Evolutionary conservation across 2,113 vertebrate species (phyloP), one percentile per base, ranked within the genome.

Genomic region (Rousettus leschenaultii): DNA sequence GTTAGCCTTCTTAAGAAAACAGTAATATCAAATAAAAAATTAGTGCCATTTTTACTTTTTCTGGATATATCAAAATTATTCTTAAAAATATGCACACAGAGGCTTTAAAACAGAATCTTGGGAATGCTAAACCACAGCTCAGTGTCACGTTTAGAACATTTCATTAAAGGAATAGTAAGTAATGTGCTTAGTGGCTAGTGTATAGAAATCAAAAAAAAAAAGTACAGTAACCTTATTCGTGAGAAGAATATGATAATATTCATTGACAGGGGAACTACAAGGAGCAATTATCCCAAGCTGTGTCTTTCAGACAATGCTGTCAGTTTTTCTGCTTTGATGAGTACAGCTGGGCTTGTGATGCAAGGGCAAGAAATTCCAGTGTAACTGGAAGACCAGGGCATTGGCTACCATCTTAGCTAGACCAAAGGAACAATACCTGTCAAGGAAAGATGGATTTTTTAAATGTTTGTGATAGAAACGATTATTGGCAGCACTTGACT

Each of bases 251-350:
- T n/a, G 91, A 88, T 97, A 97, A 98, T 97, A 94, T 95, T 98
- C 97, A 95, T 92, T 98, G 97, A 98, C 95, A 98, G 95, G 91
- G 91, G 61, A 98, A 89, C 91, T 98, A 94, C 91, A 96, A 97
- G 75, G 97, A 98, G 86, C 95, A 98, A 90, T 98, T 98, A 97
- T 98, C 97, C 97, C 96, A 98, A 98, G 97, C 97, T 98, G 97
- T 98, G 97, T 97, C 97, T 98, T 98, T 98, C 97, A 98, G 97
- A 98, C 97, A 97, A 70, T 98, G 97, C 97, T 98, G 98, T 98
- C 98, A 98, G 96, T 97, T 98, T 98, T 98, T 98, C 97, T 95
- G 97, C 93, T 98, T 98, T 97, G 97, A 95, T 97, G 95, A 97
- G 92, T 97, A 95, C 96, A 98, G 94, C 93, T 97, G 97, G 97